Evolutionary conservation across 2,888 invertebrate genomes (phyloP).

Genomic region (Dicyrtoma fusca): DNA sequence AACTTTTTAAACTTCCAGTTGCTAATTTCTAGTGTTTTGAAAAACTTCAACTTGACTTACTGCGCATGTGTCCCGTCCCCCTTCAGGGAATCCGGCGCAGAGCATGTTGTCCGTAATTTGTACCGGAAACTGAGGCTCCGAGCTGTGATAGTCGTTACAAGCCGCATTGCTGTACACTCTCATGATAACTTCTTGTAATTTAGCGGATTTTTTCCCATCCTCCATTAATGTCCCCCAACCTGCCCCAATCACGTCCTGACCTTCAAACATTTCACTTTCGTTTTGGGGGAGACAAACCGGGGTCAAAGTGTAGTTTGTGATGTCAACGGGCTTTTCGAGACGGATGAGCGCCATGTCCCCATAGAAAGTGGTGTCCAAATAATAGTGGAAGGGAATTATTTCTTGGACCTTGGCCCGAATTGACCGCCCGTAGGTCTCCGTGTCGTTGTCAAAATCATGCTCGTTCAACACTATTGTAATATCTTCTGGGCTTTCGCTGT

Average conservation of each 20-base stretch:
- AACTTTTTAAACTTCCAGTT: no score
- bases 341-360: conserved; percentile 52
- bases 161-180: conserved; percentile 48
- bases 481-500: conserved; percentile 52
- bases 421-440: conserved; percentile 46
- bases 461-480: conserved; percentile 52
- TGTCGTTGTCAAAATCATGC: conserved; percentile 52
- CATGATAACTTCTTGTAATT: conserved; percentile 51
- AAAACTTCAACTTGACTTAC: conserved; percentile 34
- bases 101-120: conserved; percentile 55
- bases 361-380: conserved; percentile 53
- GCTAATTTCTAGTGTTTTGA: no score
- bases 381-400: conserved; percentile 53
- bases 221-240: conserved; percentile 51
- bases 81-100: conserved; percentile 52
- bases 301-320: conserved; percentile 43
- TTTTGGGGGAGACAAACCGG: conserved; percentile 50
- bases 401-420: conserved; percentile 46
- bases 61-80: conserved; percentile 54
- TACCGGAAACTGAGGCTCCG: conserved; percentile 47
- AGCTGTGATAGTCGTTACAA: conserved; percentile 54
- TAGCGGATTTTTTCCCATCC: conserved; percentile 47
- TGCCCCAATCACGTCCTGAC: conserved; percentile 52
- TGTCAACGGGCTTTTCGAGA: conserved; percentile 48
- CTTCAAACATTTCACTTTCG: conserved; percentile 40